Evolutionary conservation across 2,113 vertebrate species (phyloP), one percentile per base, ranked within the genome.

Genomic region (Gallinago undulata): DNA sequence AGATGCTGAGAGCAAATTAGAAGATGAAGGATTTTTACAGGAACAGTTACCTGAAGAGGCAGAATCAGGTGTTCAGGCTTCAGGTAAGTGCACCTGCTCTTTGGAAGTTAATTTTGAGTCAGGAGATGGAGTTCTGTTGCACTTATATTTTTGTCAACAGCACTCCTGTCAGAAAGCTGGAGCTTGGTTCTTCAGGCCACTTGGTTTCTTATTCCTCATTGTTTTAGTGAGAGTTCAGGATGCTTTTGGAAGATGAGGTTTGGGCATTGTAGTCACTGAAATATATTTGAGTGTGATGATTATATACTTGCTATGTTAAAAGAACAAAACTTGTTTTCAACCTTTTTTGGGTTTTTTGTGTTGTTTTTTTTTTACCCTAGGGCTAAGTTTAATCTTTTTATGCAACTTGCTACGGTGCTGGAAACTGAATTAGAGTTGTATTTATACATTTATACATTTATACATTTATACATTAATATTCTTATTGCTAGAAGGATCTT

Each of bases 401-500:
- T 75, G 57, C 74, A 55, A 80, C 75, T 91, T 73, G 67, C 68
- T 64, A 0, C 35, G 45, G 72, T 43, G 75, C 82, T 92, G 85
- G 41, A 76, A 94, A 90, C 62, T 33, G 43, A 97, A 84, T 91
- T 87, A 88, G 66, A 69, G 59, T 87, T 91, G 63, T 87, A 77
- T 87, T 92, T 91, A 43, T 77, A 73, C 28, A 67, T 89, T 82
- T n/a, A n/a, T n/a, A n/a, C n/a, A n/a, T n/a, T n/a, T n/a, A n/a
- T n/a, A n/a, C n/a, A 77, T 87, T 92, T 91, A 43, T 77, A 73
- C 28, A 67, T 89, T 82, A 92, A 90, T 92, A 81, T 70, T 91
- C 79, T 68, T 60, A 50, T 25, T 70, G 77, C 87, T 83, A 22
- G 87, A 60, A 94, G 67, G 81, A 75, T 79, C 81, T 77, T 95